Evolutionary conservation across 2,113 vertebrate genomes (phyloP).

Genomic region (Scytalopus superciliaris): DNA sequence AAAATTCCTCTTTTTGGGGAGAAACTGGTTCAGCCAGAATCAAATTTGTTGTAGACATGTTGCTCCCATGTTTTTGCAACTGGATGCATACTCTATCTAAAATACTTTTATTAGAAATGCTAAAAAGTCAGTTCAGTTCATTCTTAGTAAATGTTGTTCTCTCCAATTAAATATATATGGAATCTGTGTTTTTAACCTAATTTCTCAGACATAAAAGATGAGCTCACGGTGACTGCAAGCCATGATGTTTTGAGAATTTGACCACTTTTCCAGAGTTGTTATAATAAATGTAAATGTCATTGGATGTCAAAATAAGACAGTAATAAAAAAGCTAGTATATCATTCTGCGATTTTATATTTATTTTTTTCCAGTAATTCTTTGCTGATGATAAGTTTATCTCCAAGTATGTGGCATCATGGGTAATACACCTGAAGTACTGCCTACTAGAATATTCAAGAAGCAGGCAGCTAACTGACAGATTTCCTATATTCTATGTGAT

Average conservation of each 20-base stretch:
- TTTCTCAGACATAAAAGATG: not conserved
- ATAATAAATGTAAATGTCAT: not conserved
- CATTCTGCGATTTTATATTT: not conserved
- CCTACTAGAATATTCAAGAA: not conserved
- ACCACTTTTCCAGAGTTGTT: not conserved
- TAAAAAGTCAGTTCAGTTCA: not conserved
- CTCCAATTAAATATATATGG: not conserved
- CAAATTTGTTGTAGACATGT: not conserved
- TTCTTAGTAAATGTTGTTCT: not conserved
- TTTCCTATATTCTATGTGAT: not conserved
- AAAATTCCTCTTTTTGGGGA: not conserved
- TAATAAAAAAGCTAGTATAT: not conserved
- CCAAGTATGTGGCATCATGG: not conserved
- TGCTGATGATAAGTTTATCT: not conserved
- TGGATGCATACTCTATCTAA: not conserved
- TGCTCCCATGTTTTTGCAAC: not conserved
- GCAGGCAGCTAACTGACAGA: not conserved
- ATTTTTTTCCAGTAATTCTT: not conserved
- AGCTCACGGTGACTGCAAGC: not conserved
- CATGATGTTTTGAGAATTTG: not conserved
- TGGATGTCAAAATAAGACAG: not conserved
- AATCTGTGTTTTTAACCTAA: not conserved
- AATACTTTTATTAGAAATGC: not conserved
- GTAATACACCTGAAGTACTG: not conserved
- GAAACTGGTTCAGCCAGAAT: not conserved